phyloP scores from a whole-genome alignment of 2,113 vertebrate genomes.

The Pangasianodon gigas region DNA sequence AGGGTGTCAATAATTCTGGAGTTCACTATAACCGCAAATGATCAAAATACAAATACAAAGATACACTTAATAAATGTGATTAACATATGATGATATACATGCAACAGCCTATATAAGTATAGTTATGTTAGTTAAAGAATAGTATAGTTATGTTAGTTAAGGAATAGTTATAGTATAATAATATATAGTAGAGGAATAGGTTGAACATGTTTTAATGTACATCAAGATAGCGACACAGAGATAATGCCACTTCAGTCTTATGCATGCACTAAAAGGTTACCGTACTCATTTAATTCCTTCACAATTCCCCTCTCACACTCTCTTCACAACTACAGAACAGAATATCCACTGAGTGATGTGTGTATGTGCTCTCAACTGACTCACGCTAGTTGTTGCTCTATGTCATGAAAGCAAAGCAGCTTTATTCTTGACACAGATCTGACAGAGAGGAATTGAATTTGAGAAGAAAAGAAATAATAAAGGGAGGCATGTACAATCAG shows the following conservation, averaged over 20 bases:
- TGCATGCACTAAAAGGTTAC: background rate
- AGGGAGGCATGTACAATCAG: background rate
- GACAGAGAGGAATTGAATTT: background rate
- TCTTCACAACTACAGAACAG: background rate
- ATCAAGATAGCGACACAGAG: background rate
- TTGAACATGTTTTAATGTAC: background rate
- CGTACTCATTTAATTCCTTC: background rate
- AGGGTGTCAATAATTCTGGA: background rate
- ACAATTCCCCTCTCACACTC: background rate
- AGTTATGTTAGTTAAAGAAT: background rate
- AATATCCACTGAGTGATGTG: conserved; percentile 19
- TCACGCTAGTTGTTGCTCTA: background rate
- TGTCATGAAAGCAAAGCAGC: background rate
- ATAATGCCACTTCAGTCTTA: background rate
- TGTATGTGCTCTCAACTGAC: conserved; percentile 10
- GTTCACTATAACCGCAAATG: background rate
- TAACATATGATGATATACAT: background rate
- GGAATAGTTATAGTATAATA: background rate
- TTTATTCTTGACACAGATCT: conserved; percentile 13
- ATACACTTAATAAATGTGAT: background rate
- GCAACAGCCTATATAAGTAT: background rate
- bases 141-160: too few species aligned
- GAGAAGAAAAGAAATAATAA: background rate
- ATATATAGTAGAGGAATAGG: background rate
- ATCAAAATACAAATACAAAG: background rate